Evolutionary conservation across 2,797 vertebrate genomes (phyloP).

Genomic region (Apodemus agrarius): DNA sequence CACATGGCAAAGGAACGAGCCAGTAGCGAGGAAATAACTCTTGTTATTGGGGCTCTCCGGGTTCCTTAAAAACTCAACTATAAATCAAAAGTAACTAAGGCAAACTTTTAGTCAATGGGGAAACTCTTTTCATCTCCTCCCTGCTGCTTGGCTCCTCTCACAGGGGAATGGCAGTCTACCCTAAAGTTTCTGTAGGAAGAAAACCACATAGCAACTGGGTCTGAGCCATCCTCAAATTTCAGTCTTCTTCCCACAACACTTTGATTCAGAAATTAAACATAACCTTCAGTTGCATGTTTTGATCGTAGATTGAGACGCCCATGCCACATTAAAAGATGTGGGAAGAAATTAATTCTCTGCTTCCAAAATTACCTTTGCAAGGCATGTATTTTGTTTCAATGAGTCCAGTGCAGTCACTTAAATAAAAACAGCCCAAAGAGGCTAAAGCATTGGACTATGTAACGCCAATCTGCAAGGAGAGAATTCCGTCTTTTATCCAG

Average conservation of each 20-base stretch:
- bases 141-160: constrained; percentile 62
- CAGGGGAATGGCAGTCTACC: constrained; percentile 67
- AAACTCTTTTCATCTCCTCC: constrained; percentile 75
- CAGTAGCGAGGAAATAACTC: background rate
- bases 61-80: background rate
- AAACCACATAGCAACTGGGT: constrained; percentile 81
- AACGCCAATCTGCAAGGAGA: constrained; percentile 65
- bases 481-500: constrained; percentile 56
- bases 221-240: constrained; percentile 84
- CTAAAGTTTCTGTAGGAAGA: constrained; percentile 84
- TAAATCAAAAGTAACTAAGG: constrained; percentile 26
- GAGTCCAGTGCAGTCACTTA: constrained; percentile 77
- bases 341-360: constrained; percentile 84
- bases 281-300: constrained; percentile 85
- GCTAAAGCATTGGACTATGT: constrained; percentile 26
- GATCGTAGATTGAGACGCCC: constrained; percentile 80
- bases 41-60: background rate
- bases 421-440: constrained; percentile 72
- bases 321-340: constrained; percentile 83
- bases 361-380: constrained; percentile 82
- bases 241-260: constrained; percentile 86
- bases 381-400: constrained; percentile 78
- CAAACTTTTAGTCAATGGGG: constrained; percentile 48
- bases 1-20: background rate
- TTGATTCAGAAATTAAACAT: constrained; percentile 86